Evolutionary conservation across 1,140 invertebrate genomes (phyloP).

Genomic region (Heliconius congener): DNA sequence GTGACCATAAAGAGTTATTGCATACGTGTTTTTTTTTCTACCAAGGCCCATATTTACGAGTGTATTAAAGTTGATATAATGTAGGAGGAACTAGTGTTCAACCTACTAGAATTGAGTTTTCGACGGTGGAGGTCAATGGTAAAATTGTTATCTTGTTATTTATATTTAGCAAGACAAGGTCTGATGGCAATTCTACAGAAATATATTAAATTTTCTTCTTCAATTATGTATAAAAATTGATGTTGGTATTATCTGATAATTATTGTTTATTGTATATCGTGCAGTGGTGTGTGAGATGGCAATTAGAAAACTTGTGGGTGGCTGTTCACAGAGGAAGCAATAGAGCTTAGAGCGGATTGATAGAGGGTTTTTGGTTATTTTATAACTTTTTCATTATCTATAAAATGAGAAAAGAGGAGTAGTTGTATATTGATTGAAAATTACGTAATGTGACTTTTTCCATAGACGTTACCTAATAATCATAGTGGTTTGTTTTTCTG

Average conservation of each 20-base stretch:
- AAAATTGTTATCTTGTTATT: slow-evolving; percentile 22
- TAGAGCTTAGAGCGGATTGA: no score
- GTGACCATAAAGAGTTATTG: slow-evolving; percentile 37
- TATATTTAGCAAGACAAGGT: background rate
- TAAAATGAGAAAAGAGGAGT: no score
- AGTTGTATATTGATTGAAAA: no score
- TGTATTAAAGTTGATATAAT: slow-evolving; percentile 45
- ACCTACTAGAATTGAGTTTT: slow-evolving; percentile 38
- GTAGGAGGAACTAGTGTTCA: slow-evolving; percentile 36
- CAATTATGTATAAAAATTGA: background rate
- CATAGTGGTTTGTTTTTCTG: no score
- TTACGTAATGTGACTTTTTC: no score
- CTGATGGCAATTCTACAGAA: background rate
- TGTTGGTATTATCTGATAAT: background rate
- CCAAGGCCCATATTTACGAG: slow-evolving; percentile 33
- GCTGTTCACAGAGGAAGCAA: no score
- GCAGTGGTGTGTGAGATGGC: no score
- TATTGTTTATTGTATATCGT: no score
- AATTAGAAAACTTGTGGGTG: no score
- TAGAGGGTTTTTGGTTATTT: no score
- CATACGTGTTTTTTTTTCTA: slow-evolving; percentile 37
- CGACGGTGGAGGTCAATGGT: slow-evolving; percentile 36
- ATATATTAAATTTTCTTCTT: background rate
- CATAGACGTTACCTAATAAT: no score
- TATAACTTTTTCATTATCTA: no score